Percentiles rank a stretch among this genome's conserved stretches.
These are phyloP conservation scores for Pseudococcus longispinus DNA, from an alignment of 2,888 invertebrate genomes.

Conservation along the genomic window DNA sequence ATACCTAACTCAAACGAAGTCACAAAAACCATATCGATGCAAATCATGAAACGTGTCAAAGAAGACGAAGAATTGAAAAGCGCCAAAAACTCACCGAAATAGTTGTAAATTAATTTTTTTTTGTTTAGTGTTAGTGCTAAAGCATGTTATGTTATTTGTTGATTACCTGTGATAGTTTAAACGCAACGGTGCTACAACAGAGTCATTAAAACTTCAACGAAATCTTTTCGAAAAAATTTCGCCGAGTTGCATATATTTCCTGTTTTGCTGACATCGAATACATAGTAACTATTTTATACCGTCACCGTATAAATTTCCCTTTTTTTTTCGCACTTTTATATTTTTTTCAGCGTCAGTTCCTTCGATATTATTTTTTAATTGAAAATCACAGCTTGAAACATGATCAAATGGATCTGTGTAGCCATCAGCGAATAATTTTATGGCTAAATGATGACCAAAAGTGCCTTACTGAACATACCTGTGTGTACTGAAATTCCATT, in stretches of 20 bases:
- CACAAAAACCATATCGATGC: constrained; percentile 87
- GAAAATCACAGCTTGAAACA: background rate
- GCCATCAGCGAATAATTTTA: background rate
- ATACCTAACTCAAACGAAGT: constrained; percentile 92
- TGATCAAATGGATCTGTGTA: background rate
- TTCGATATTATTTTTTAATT: background rate
- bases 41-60: constrained; percentile 71
- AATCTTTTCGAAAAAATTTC: background rate
- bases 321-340: background rate
- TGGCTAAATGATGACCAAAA: background rate
- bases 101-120: background rate
- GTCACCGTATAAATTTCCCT: background rate
- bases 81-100: constrained; percentile 28
- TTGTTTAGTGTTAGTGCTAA: constrained; percentile 14
- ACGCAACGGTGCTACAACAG: constrained; percentile 28
- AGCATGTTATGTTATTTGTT: constrained; percentile 21
- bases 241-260: background rate
- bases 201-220: constrained; percentile 4
- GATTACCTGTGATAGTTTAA: constrained; percentile 32
- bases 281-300: background rate
- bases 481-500: background rate
- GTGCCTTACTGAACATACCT: background rate
- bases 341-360: background rate
- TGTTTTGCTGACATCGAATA: background rate
- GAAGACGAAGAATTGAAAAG: constrained; percentile 6